A percentile compares a stretch with the other conserved stretches of the same genome.
Evolutionary conservation across 2,797 vertebrate species (phyloP).

Genomic region (Chrysocyon brachyurus): DNA sequence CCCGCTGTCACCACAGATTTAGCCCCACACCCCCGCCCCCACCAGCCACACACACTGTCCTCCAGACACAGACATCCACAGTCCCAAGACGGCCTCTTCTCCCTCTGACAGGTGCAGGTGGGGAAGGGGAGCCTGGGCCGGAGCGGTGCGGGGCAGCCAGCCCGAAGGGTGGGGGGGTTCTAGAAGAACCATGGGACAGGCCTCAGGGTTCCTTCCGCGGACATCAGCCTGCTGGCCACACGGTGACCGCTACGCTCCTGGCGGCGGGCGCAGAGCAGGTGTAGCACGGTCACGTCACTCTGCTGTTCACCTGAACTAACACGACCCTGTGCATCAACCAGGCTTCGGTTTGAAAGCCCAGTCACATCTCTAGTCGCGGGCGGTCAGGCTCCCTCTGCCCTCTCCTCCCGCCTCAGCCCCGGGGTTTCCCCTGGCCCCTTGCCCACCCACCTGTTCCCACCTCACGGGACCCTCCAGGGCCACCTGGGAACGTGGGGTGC

Average conservation of each 20-base stretch:
- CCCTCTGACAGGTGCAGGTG: too few relatives aligned
- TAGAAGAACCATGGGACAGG: too few relatives aligned
- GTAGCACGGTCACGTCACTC: not conserved
- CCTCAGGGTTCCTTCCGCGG: too few relatives aligned
- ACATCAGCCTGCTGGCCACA: not conserved
- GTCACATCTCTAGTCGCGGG: accelerated
- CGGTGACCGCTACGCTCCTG: accelerated
- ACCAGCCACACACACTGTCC: too few relatives aligned
- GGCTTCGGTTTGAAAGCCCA: accelerated
- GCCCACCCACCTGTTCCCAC: too few relatives aligned
- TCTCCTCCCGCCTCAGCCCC: not conserved
- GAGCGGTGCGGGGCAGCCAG: too few relatives aligned
- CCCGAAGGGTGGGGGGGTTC: too few relatives aligned
- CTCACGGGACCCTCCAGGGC: not conserved
- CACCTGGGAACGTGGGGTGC: not conserved
- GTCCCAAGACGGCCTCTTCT: not conserved
- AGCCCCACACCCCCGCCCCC: too few relatives aligned
- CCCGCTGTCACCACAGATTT: not conserved
- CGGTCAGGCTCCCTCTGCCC: not conserved
- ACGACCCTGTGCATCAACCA: accelerated
- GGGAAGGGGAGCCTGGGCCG: too few relatives aligned
- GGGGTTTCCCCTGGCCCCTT: not conserved
- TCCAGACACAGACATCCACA: accelerated
- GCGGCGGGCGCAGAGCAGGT: accelerated
- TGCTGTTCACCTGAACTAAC: accelerated